Conservation (phyloP, 2,797 vertebrate species). For the Hoplostethus mediterraneus region DNA sequence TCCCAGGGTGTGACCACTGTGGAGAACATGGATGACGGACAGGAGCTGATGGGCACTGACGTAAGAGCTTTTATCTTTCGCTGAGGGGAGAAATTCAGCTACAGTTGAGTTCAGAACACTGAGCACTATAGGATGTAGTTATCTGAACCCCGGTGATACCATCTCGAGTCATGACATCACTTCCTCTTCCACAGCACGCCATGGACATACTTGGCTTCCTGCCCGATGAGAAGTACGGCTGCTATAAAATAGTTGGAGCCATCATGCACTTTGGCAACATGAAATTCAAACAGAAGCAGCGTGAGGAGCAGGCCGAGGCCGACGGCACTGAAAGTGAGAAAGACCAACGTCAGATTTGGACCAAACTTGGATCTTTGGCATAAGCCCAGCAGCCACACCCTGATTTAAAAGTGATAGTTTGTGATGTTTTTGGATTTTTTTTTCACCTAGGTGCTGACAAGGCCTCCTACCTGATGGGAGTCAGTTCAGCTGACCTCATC, state of each 20-base stretch:
- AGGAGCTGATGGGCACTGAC: constrained; percentile 93
- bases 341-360: background rate
- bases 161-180: background rate
- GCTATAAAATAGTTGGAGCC: constrained; percentile 94
- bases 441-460: constrained; percentile 91
- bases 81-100: background rate
- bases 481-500: constrained; percentile 94
- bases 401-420: constrained; percentile 1
- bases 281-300: constrained; percentile 96
- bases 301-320: constrained; percentile 94
- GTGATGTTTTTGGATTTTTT: background rate
- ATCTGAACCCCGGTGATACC: background rate
- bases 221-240: constrained; percentile 91
- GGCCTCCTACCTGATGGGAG: constrained; percentile 94
- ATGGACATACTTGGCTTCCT: constrained; percentile 96
- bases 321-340: constrained; percentile 94
- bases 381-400: background rate
- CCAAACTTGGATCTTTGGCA: background rate
- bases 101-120: background rate
- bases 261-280: constrained; percentile 98
- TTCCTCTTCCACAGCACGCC: constrained; percentile 82
- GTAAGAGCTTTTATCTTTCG: constrained; percentile 75
- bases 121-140: background rate
- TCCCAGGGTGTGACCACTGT: constrained; percentile 94
- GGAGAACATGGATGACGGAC: constrained; percentile 91